Evolutionary conservation across 1,140 invertebrate species (phyloP), one percentile per base, ranked within the genome.

Genomic region (Augochlora pura): DNA sequence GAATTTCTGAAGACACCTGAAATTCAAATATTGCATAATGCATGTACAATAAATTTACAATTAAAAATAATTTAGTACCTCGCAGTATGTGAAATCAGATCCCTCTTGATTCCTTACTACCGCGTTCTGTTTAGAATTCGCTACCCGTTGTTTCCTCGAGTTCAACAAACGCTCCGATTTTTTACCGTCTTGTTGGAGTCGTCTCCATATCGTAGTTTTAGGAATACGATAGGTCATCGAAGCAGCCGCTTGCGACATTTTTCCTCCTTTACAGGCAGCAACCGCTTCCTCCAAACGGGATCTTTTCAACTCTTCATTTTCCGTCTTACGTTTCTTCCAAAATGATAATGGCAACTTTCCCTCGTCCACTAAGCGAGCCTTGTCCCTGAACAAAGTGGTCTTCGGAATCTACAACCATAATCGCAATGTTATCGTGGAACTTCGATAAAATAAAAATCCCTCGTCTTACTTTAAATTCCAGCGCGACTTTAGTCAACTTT

Each of bases 121-220:
- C n/a, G 25, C 32, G 38, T 59, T 80, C 0, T 82, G 68, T 46
- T 73, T 25, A n/a, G 80, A 25, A 25, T 80, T 65, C 16, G 23
- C 21, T 39, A 60, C 3, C 52, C 64, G 64, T 64, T 79, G 77
- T 12, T 81, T 87, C 42, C 76, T 88, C 10, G 66, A 49, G 32
- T 67, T 83, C 18, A 64, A 27, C 2, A 46, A 59, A 27, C 60
- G 68, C 67, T 86, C 75, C 5, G 77, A 71, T n/a, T 88, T 89
- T 68, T 88, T 66, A 9, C 82, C 80, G 39, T 91, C 89, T 64
- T 93, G 92, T 66, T 94, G 94, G 8, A 95, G 86, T 69, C 94
- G 90, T 39, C 94, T 92, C 94, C 94, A 95, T 32, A 95, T 93
- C 1, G 94, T 95, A n/a, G 94, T 94, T 88, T 95, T 95, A 32